Base-by-base conservation (phyloP, 1,140 invertebrate genomes). In the Penaeus indicus region DNA sequence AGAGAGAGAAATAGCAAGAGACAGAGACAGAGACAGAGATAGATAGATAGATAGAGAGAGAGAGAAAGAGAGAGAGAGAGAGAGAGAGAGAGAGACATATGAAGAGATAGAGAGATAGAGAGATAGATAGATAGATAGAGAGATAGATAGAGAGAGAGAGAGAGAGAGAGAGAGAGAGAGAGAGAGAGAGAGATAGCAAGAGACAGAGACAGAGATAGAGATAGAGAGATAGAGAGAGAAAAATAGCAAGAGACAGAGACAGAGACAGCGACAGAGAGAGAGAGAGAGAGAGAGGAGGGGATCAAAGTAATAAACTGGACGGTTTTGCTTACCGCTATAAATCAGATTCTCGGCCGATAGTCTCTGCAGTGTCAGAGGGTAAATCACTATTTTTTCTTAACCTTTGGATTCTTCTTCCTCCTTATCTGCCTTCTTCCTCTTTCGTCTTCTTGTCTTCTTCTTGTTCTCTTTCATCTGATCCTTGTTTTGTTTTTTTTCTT, bases 331-430 rank as follows among this genome's bases (percentile, higher is more conserved):
- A 54, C 47, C 8, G 47, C 47, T 10, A 54, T 54, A 54, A 54
- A 54, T 54, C 47, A 7, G 47, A 54, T 54, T 10, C 13, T 54
- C 47, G 11, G 47, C 8, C 47, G 47, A 54, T 54, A 54, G 47
- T 54, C 47, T 54, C 47, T 54, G 47, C 47, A 72, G 32, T 38
- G 32, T 72, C 69, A 72, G 32, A 54, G 47, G 47, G 47, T 54
- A 54, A 54, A 84, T 69, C 64, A 69, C 32, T 84, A 54, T 42
- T 84, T 84, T 61, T 84, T 62, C 27, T 84, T 62, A n/a, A n/a
- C 54, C 38, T 47, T 54, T 47, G 47, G 54, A 22, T 80, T 27
- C 61, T 54, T 78, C 77, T 60, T 38, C 21, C 47, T 79, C 42
- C 25, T 60, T 79, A 22, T 79, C 78, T 22, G 5, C 27, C 78